Evolutionary conservation across 2,888 invertebrate genomes (phyloP).

Genomic region (Rhabditoides inermis): DNA sequence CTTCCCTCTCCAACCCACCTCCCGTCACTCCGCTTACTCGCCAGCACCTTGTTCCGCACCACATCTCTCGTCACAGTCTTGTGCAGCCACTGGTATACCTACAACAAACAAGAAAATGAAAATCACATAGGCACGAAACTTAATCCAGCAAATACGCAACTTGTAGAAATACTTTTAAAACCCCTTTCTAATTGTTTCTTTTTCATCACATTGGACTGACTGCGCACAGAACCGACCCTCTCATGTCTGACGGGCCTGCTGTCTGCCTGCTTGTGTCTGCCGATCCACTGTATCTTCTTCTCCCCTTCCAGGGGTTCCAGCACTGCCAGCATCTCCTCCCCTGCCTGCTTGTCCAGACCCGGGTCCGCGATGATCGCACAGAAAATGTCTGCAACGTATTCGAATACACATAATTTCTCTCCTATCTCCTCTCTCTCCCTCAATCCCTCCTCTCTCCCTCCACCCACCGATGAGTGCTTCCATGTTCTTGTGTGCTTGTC

Average conservation of each 20-base stretch:
- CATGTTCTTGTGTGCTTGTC: constrained; percentile 4
- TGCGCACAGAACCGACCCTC: not conserved
- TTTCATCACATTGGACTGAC: not conserved
- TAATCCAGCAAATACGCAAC: too few species aligned
- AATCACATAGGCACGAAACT: not conserved
- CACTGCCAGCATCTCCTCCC: not conserved
- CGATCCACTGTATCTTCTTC: constrained; percentile 2
- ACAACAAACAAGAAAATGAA: not conserved
- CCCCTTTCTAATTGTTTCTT: not conserved
- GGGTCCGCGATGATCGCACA: constrained; percentile 9
- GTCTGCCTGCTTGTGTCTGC: not conserved
- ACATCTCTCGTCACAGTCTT: constrained; percentile 11
- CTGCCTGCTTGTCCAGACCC: constrained; percentile 6
- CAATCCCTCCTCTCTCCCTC: not conserved
- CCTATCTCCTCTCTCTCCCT: too few species aligned
- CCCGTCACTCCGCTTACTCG: too few species aligned
- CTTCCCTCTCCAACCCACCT: too few species aligned
- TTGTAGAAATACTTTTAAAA: too few species aligned
- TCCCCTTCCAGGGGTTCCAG: constrained; percentile 6
- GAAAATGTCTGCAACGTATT: constrained; percentile 9
- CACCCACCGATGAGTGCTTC: constrained; percentile 10
- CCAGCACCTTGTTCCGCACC: constrained; percentile 1
- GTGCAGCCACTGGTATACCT: constrained; percentile 12
- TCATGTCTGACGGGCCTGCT: constrained; percentile 11
- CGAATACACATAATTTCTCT: too few species aligned